Evolutionary conservation across 2,888 invertebrate species (phyloP).

Genomic region (Polyommatus iphigenia): DNA sequence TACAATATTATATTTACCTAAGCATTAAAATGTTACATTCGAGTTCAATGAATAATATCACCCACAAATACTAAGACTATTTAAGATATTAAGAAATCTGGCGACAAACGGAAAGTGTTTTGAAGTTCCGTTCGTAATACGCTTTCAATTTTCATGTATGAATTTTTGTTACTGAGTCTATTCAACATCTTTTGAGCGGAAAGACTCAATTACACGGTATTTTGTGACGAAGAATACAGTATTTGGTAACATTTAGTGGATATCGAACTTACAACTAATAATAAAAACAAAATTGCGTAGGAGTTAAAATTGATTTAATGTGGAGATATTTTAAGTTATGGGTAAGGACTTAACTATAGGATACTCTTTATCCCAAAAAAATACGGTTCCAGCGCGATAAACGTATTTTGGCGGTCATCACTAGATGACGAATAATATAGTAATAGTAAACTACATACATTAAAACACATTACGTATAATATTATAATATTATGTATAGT

Average conservation of each 20-base stretch:
- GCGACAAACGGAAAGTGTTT: not conserved
- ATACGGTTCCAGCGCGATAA: too few relatives aligned
- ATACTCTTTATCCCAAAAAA: too few relatives aligned
- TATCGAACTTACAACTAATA: not conserved
- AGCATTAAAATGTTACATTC: too few relatives aligned
- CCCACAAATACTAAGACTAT: not conserved
- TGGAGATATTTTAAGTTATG: too few relatives aligned
- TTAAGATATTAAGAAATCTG: not conserved
- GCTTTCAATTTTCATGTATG: not conserved
- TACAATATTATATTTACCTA: not conserved
- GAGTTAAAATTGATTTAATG: too few relatives aligned
- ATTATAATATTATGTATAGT: too few relatives aligned
- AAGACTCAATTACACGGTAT: not conserved
- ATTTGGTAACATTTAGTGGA: not conserved
- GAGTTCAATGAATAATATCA: not conserved
- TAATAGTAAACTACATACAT: too few relatives aligned
- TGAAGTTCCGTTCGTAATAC: not conserved
- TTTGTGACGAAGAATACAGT: not conserved
- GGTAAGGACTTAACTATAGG: too few relatives aligned
- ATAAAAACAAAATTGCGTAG: not conserved
- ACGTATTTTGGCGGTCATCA: too few relatives aligned
- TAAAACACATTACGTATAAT: too few relatives aligned
- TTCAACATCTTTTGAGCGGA: not conserved
- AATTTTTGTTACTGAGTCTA: not conserved
- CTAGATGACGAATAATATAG: too few relatives aligned